These are phyloP conservation scores for Tragulus kanchil DNA, from an alignment of 2,113 vertebrate species.

Conservation along the genomic window DNA sequence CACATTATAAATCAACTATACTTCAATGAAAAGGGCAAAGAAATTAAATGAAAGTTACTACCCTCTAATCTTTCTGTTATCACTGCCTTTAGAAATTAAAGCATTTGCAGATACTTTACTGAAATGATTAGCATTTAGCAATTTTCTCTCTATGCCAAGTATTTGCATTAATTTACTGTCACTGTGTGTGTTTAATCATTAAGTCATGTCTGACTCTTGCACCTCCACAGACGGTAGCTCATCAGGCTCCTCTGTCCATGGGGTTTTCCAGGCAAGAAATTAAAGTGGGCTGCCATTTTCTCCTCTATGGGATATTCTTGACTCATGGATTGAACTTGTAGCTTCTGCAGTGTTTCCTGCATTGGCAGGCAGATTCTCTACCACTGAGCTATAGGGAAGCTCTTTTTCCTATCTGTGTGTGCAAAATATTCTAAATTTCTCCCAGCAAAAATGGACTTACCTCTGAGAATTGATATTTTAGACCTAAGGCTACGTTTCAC, in stretches of 20 bases:
- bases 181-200: not conserved
- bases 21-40: not conserved
- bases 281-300: not conserved
- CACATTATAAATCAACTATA: not conserved
- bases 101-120: not conserved
- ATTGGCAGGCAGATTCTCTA: not conserved
- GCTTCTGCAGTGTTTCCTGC: not conserved
- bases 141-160: not conserved
- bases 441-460: not conserved
- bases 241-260: not conserved
- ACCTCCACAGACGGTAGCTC: not conserved
- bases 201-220: not conserved
- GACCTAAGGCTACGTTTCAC: slow-evolving; percentile 9
- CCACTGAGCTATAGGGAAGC: not conserved
- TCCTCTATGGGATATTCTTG: not conserved
- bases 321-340: not conserved
- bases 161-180: not conserved
- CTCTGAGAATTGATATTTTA: slow-evolving; percentile 60
- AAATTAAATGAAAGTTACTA: not conserved
- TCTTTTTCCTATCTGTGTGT: not conserved
- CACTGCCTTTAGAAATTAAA: not conserved
- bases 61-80: not conserved
- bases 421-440: slow-evolving; percentile 36
- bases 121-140: slow-evolving; percentile 48
- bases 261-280: not conserved